These are phyloP conservation scores for Carcina quercana DNA, from an alignment of 2,888 invertebrate genomes.

Conservation along the genomic window DNA sequence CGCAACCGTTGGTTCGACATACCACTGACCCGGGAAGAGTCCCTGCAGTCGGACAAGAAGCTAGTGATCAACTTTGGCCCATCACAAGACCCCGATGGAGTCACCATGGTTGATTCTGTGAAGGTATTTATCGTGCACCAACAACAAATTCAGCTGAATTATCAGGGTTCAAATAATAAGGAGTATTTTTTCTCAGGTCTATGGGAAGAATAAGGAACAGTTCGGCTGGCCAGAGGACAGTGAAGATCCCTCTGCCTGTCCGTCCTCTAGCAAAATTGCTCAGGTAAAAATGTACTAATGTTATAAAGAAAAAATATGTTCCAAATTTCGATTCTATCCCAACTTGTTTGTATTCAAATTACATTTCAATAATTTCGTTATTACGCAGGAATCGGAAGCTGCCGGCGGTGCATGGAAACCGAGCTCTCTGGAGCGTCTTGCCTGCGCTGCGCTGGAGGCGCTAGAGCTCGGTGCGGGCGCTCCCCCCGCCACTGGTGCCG, in stretches of 20 bases:
- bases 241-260: slow-evolving; percentile 79
- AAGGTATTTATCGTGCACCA: slow-evolving; percentile 73
- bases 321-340: no score
- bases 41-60: slow-evolving; percentile 92
- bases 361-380: neutral
- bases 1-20: slow-evolving; percentile 96
- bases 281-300: no score
- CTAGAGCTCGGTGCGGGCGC: slow-evolving; percentile 54
- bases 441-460: slow-evolving; percentile 60
- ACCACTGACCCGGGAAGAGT: slow-evolving; percentile 95
- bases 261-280: slow-evolving; percentile 59
- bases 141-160: neutral
- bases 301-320: no score
- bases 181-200: slow-evolving; percentile 66
- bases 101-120: slow-evolving; percentile 95
- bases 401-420: slow-evolving; percentile 48
- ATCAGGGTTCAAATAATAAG: slow-evolving; percentile 1
- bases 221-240: slow-evolving; percentile 98
- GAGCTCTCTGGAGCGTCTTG: slow-evolving; percentile 56
- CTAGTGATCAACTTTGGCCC: slow-evolving; percentile 88
- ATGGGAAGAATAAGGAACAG: slow-evolving; percentile 95
- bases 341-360: no score
- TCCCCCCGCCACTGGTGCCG: slow-evolving; percentile 26
- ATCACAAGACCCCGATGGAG: slow-evolving; percentile 89
- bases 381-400: slow-evolving; percentile 43